Evolutionary conservation across 2,113 vertebrate species (phyloP).

Genomic region (Eulemur macaco): DNA sequence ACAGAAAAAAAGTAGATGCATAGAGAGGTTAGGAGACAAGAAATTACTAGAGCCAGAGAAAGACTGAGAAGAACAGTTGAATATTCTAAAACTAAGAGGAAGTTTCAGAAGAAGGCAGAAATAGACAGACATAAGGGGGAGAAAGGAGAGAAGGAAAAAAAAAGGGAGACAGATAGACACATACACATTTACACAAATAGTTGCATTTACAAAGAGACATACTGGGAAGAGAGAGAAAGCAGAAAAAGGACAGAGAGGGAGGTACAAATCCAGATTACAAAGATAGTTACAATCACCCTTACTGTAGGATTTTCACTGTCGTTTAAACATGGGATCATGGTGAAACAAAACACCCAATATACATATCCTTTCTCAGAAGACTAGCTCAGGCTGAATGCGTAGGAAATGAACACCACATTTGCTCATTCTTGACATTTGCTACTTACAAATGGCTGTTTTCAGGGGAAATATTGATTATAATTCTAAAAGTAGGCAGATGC

Average conservation of each 20-base stretch:
- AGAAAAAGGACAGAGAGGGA: not conserved
- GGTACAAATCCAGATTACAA: not conserved
- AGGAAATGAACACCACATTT: constrained; percentile 46
- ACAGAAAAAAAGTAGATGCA: not conserved
- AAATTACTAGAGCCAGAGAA: not conserved
- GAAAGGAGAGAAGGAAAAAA: not conserved
- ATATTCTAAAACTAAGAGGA: not conserved
- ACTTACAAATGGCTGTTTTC: constrained; percentile 45
- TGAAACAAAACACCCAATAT: not conserved
- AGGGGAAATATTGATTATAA: constrained; percentile 56
- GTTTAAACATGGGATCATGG: not conserved
- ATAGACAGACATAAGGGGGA: not conserved
- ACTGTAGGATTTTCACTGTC: not conserved
- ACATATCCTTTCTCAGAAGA: constrained; percentile 34
- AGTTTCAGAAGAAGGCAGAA: not conserved
- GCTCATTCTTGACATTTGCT: constrained; percentile 50
- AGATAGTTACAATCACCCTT: not conserved
- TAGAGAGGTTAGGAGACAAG: not conserved
- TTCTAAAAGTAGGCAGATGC: constrained; percentile 56
- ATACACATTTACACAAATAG: not conserved
- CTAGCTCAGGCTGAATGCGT: not conserved
- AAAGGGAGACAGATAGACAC: not conserved
- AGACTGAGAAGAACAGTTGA: not conserved
- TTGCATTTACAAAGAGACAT: not conserved
- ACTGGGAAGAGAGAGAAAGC: not conserved